Evolutionary conservation across 2,888 invertebrate genomes (phyloP).

Genomic region (Drosophila peninsularis): DNA sequence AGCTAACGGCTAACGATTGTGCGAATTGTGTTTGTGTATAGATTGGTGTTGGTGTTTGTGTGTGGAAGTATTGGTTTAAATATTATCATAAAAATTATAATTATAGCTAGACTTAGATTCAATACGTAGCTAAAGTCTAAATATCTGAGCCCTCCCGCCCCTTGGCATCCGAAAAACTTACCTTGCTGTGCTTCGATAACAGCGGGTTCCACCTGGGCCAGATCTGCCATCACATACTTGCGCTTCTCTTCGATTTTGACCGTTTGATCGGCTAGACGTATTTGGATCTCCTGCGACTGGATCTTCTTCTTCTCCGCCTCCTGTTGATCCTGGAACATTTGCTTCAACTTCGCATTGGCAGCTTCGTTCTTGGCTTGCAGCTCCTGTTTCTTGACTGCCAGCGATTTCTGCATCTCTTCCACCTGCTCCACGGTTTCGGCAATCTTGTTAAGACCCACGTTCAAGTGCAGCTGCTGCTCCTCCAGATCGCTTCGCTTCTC

Average conservation of each 20-base stretch:
- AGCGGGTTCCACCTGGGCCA: constrained; percentile 99
- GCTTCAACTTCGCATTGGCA: constrained; percentile 98
- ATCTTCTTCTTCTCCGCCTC: constrained; percentile 99
- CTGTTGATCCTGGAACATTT: constrained; percentile 99
- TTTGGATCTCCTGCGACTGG: constrained; percentile 98
- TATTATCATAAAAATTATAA: constrained; percentile 29
- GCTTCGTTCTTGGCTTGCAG: constrained; percentile 99
- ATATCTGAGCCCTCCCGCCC: constrained; percentile 15
- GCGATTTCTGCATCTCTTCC: constrained; percentile 99
- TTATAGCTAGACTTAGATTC: constrained; percentile 34
- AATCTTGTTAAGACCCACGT: constrained; percentile 99
- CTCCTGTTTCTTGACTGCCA: constrained; percentile 97
- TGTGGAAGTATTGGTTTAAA: constrained; percentile 40
- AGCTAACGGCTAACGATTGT: constrained; percentile 91
- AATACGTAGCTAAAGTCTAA: constrained; percentile 17
- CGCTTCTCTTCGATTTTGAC: constrained; percentile 97
- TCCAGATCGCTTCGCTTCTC: constrained; percentile 99
- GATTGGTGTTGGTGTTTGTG: constrained; percentile 19
- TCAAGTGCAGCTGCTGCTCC: constrained; percentile 99
- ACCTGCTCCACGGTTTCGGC: constrained; percentile 99
- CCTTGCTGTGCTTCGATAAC: constrained; percentile 99
- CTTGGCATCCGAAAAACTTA: constrained; percentile 83
- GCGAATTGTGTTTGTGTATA: constrained; percentile 31
- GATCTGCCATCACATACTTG: constrained; percentile 96
- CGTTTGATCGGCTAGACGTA: constrained; percentile 93